Conservation (phyloP, 1,140 invertebrate species). For the Formica exsecta region DNA sequence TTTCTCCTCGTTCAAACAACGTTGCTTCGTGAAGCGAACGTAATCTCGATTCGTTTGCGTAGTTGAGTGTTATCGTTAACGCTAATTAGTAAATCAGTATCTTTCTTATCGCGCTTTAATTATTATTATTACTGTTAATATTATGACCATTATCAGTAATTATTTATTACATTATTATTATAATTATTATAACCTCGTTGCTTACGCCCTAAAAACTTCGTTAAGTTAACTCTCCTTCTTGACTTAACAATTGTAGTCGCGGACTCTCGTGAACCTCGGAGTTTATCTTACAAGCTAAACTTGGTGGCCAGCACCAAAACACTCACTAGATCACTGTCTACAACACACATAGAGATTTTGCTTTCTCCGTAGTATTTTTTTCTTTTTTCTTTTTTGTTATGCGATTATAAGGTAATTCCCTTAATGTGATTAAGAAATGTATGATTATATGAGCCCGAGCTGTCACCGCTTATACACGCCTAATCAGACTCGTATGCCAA, state of each 20-base stretch:
- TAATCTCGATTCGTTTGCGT: constrained; percentile 23
- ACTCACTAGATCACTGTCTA: constrained; percentile 85
- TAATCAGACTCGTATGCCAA: constrained; percentile 14
- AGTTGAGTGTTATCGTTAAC: constrained; percentile 57
- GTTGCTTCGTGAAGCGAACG: constrained; percentile 36
- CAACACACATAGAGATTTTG: constrained; percentile 85
- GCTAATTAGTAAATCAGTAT: constrained; percentile 58
- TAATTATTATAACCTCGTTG: constrained; percentile 70
- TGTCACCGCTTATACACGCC: constrained; percentile 17
- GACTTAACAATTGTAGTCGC: constrained; percentile 72
- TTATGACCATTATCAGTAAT: constrained; percentile 18
- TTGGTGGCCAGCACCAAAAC: constrained; percentile 86
- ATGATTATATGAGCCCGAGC: constrained; percentile 50
- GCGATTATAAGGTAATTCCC: constrained; percentile 38
- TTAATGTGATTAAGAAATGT: constrained; percentile 50
- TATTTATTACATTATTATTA: constrained; percentile 28
- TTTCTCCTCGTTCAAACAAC: not conserved
- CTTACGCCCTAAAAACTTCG: constrained; percentile 73
- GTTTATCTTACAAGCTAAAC: constrained; percentile 80
- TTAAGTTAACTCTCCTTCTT: constrained; percentile 65
- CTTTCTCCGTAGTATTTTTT: constrained; percentile 69
- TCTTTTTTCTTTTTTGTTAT: constrained; percentile 49
- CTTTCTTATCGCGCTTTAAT: constrained; percentile 41
- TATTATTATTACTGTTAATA: constrained; percentile 53
- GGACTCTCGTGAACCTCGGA: constrained; percentile 63